A percentile compares a stretch with the other conserved stretches of the same genome.
phyloP scores from a whole-genome alignment of 1,140 invertebrate genomes.

The Scaptomyza montana region DNA sequence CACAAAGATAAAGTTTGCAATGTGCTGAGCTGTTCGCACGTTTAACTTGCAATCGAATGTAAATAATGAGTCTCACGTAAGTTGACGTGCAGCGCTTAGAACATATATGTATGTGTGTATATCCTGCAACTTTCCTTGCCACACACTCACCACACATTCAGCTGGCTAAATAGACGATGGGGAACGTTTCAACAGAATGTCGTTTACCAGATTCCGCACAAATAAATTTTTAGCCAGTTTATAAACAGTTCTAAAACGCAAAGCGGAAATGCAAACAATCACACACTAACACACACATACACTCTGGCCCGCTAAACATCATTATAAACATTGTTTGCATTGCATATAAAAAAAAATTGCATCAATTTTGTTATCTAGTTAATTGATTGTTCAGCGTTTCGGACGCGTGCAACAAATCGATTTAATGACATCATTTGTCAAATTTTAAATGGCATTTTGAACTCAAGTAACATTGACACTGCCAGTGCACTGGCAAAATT shows the following conservation, averaged over 20 bases:
- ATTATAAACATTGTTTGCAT: slow-evolving; percentile 38
- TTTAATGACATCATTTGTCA: not conserved
- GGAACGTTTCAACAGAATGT: slow-evolving; percentile 1
- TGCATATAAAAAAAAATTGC: slow-evolving; percentile 44
- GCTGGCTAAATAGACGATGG: slow-evolving; percentile 7
- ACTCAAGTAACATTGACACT: slow-evolving; percentile 4
- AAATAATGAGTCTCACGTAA: slow-evolving; percentile 74
- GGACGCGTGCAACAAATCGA: not conserved
- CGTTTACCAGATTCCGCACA: slow-evolving; percentile 59
- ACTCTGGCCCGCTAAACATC: not conserved
- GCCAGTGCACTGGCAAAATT: not conserved
- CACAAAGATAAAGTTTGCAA: slow-evolving; percentile 59
- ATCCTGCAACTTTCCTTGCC: slow-evolving; percentile 3
- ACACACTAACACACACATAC: not conserved
- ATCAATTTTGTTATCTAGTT: slow-evolving; percentile 40
- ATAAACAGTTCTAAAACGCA: slow-evolving; percentile 29
- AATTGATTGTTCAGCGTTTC: slow-evolving; percentile 26
- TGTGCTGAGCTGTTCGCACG: slow-evolving; percentile 69
- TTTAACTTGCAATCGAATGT: slow-evolving; percentile 81
- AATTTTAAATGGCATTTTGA: not conserved
- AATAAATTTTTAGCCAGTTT: slow-evolving; percentile 69
- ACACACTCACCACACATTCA: slow-evolving; percentile 21
- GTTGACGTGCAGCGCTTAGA: slow-evolving; percentile 42
- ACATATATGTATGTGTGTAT: not conserved
- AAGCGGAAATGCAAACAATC: not conserved